Evolutionary conservation across 2,113 vertebrate genomes (phyloP), one percentile per base, ranked within the genome.

Genomic region (Nibea coibor): DNA sequence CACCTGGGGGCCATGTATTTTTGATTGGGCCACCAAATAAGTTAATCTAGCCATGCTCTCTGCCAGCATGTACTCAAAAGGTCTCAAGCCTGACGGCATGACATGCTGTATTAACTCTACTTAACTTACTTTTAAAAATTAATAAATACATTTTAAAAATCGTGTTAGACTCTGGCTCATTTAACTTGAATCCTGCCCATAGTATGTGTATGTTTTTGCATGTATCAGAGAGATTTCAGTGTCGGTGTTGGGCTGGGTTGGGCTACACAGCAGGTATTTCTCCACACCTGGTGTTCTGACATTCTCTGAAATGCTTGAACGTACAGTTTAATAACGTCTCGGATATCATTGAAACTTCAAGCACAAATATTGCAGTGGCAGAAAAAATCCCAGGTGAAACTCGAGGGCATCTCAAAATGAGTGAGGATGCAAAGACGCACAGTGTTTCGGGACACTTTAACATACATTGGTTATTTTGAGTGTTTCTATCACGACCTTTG

Each of bases 321-420:
- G 7, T 22, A 50, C 4, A 61, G 17, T 20, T 42, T 10, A 20
- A 39, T 19, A 39, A 39, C 2, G 10, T 26, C 61, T 28, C 5
- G 7, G 24, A 1, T 47, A 22, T 74, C 45, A 43, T 1, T 51
- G 17, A 56, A 69, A 56, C 15, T 39, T 12, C 9, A 4, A 56
- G 28, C 28, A 43, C 12, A 28, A 39, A 11, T n/a, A 1, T 43
- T 54, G 19, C 19, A 67, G 22, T 15, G 20, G 22, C 5, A 66
- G 8, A 19, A 19, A 47, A 56, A 56, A 45, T 12, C 4, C 8
- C 26, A 50, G 28, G 43, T 70, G 39, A 57, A 63, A 64, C 24
- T 65, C 24, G 45, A 26, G 71, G 42, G 10, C 59, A 65, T 48
- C 48, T 62, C 62, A 22, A 53, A 63, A 53, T 67, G 3, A 61